phyloP scores from a whole-genome alignment of 1,140 invertebrate genomes.

The Camponotus floridanus region DNA sequence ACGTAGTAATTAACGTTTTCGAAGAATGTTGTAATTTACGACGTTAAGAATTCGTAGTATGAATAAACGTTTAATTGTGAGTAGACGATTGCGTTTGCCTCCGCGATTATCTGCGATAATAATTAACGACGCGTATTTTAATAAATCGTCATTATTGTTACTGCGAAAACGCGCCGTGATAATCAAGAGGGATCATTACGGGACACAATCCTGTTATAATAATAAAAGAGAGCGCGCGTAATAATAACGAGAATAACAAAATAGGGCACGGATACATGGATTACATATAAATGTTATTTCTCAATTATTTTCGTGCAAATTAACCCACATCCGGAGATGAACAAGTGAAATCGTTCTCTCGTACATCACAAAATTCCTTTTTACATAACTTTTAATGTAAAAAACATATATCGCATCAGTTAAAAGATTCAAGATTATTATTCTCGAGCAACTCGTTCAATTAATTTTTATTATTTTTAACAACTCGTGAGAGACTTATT shows the following conservation, averaged over 20 bases:
- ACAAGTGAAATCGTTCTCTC: background rate
- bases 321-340: background rate
- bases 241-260: conserved; percentile 51
- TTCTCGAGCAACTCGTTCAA: background rate
- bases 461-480: conserved; percentile 35
- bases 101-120: conserved; percentile 59
- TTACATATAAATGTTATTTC: conserved; percentile 14
- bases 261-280: conserved; percentile 25
- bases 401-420: background rate
- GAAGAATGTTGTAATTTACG: conserved; percentile 44
- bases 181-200: conserved; percentile 55
- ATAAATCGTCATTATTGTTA: conserved; percentile 63
- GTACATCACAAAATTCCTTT: background rate
- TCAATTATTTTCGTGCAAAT: conserved; percentile 29
- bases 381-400: background rate
- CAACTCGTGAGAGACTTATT: background rate
- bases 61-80: conserved; percentile 53
- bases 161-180: conserved; percentile 28
- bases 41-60: conserved; percentile 50
- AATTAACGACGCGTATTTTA: conserved; percentile 60
- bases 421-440: background rate
- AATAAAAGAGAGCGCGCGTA: conserved; percentile 45
- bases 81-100: conserved; percentile 40
- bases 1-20: conserved; percentile 35
- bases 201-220: conserved; percentile 56